Evolutionary conservation across 2,113 vertebrate genomes (phyloP), one percentile per base, ranked within the genome.

Genomic region (Phycodurus eques): DNA sequence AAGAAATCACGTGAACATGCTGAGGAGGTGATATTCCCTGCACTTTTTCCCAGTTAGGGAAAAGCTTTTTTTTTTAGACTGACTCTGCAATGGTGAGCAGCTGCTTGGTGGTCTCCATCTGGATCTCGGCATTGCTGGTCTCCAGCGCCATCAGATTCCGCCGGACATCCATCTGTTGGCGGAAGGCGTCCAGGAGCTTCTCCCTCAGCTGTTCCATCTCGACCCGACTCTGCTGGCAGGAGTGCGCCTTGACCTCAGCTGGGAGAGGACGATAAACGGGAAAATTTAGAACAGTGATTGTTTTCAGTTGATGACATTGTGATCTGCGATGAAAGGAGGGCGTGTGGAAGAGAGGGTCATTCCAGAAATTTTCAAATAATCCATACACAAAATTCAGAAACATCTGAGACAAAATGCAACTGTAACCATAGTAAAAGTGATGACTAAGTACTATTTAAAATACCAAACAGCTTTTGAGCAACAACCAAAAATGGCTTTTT

Each of bases 191-290:
- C 70, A 95, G 75, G 33, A 98, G 93, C 89, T 96, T 93, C 77
- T 94, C 93, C 57, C 92, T 91, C 65, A 96, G 74, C 72, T 91
- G 92, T 9, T 94, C 94, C 93, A 94, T 94, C 83, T 92, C 92
- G 0, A 85, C 88, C 33, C 90, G 90, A 70, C 91, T 91, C 11
- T 92, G 91, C 59, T 89, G 92, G 62, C 86, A 89, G 2, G 94
- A 86, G 64, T 93, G 95, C 33, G 93, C 91, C 78, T 95, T 95
- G 1, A 96, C 95, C 82, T 96, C 94, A 0, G 95, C 96, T 96
- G 11, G 6, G n/a, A 64, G 20, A 20, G 0, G 22, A 33, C 11
- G 35, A 57, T n/a, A 71, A 19, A 67, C 15, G 31, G 2, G 15
- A 56, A 14, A 2, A 5, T 47, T 39, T 27, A 46, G 8, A 66